phyloP scores from a whole-genome alignment of 2,888 invertebrate genomes.

The Harpalus rufipes region DNA sequence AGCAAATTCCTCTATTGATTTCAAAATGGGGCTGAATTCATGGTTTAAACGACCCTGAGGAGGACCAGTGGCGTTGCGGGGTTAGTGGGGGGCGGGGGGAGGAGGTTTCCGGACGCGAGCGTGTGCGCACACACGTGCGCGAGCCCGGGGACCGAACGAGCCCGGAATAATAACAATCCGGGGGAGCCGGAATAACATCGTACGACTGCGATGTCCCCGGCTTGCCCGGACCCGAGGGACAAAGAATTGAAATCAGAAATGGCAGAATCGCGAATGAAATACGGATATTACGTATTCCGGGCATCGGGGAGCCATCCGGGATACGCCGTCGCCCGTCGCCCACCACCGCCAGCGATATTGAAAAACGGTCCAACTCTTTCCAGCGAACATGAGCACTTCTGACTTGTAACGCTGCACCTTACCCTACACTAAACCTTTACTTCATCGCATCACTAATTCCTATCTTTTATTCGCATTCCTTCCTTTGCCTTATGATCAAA shows the following conservation, averaged over 20 bases:
- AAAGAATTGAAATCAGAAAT: constrained; percentile 67
- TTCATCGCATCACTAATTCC: neutral
- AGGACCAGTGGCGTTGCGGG: constrained; percentile 29
- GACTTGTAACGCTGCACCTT: neutral
- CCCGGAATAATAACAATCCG: constrained; percentile 67
- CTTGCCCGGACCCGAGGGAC: constrained; percentile 62
- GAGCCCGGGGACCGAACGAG: constrained; percentile 56
- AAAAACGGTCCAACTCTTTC: constrained; percentile 58
- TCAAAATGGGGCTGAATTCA: constrained; percentile 66
- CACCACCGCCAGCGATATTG: constrained; percentile 50
- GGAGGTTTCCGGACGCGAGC: constrained; percentile 44
- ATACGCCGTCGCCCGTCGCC: constrained; percentile 3
- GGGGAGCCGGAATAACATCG: constrained; percentile 65
- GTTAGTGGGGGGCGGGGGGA: constrained; percentile 13
- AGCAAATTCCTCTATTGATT: constrained; percentile 66
- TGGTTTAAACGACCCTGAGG: constrained; percentile 65
- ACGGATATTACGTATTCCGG: constrained; percentile 64
- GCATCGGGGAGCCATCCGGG: constrained; percentile 60
- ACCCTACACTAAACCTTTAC: neutral
- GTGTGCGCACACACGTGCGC: constrained; percentile 51
- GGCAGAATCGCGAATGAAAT: constrained; percentile 65
- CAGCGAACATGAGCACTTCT: neutral
- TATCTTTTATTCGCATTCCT: too few species aligned
- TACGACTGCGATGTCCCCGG: constrained; percentile 57
- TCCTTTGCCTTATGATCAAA: too few species aligned